Evolutionary conservation across 1,140 invertebrate species (phyloP).

Genomic region (Popillia japonica): DNA sequence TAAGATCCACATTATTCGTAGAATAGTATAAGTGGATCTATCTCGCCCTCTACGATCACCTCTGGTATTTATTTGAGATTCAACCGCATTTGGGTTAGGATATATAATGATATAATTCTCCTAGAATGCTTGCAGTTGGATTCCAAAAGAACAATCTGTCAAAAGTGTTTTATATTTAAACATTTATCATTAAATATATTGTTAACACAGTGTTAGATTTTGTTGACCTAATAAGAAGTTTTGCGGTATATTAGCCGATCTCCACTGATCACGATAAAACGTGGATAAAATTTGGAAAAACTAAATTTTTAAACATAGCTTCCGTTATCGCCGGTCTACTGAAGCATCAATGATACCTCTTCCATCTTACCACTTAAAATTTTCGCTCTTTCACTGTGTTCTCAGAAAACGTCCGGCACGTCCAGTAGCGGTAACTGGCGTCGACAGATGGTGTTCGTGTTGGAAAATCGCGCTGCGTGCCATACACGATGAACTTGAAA

Average conservation of each 20-base stretch:
- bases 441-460: neutral
- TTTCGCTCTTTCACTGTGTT: neutral
- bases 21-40: neutral
- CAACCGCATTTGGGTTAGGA: neutral
- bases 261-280: neutral
- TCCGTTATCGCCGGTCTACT: neutral
- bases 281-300: neutral
- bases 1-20: too few relatives aligned
- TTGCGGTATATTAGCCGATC: neutral
- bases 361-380: neutral
- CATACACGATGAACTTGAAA: conserved; percentile 9
- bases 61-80: neutral
- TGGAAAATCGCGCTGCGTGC: neutral
- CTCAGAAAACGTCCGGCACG: neutral
- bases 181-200: neutral
- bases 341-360: neutral
- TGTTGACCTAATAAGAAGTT: neutral
- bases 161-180: neutral
- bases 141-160: neutral
- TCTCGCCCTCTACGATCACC: neutral
- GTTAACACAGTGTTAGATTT: neutral
- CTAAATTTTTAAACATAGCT: neutral
- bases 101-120: neutral
- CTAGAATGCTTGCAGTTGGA: neutral
- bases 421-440: neutral